Evolutionary conservation across 2,888 invertebrate species (phyloP), one percentile per base, ranked within the genome.

Genomic region (Nineta flava): DNA sequence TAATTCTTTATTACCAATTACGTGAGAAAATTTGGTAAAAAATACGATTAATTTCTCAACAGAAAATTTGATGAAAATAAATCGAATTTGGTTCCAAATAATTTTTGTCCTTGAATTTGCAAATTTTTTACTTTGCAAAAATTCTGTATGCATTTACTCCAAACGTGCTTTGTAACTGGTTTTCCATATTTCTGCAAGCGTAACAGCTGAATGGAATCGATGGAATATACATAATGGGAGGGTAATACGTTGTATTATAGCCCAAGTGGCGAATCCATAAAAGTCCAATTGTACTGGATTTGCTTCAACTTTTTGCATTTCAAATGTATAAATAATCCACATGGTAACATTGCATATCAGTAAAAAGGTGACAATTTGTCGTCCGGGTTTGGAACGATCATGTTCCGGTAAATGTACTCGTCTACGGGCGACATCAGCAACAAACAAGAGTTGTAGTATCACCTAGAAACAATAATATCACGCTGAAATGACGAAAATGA

Each of bases 321-420:
- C 93, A 63, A 95, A 92, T 40, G 93, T 93, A 69, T 92, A 91
- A 61, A 94, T 88, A 56, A 92, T 83, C 86, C 94, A 95, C 85
- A 95, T 87, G 59, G 94, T 92, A 58, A 95, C 84, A 68, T 95
- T 95, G 70, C 90, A 90, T 64, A 95, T 92, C 53, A 95, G 77
- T 53, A 95, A 74, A 74, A 95, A 94, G 53, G 94, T 95, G 55
- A 96, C 92, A 53, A 93, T 85, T 66, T 95, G 94, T 52, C 95
- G 81, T 1, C 93, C 95, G 1, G 94, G 94, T 71, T 95, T 95
- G 66, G 87, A 87, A 58, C 87, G 81, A 65, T 92, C 92, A 64
- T 94, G 93, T 63, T 92, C 91, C 0, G 91, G 88, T 50, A 91
- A 74, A 63, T 88, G 87, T 16, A 93, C 91, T 47, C 93, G 83